Conservation (phyloP, 2,888 invertebrate genomes). For the Drosophila dives region DNA sequence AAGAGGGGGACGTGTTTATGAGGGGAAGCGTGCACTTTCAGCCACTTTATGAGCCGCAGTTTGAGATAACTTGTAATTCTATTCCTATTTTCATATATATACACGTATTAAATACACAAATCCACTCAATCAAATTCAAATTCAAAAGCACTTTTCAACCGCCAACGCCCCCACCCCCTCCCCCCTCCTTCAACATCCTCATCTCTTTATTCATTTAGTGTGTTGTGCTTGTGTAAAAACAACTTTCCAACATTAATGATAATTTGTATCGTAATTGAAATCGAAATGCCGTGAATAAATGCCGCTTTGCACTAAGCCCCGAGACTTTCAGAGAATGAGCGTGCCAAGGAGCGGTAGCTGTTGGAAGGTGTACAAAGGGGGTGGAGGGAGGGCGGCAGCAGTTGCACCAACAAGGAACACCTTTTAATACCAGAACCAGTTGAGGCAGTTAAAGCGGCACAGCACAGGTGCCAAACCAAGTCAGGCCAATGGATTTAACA, state of each 20-base stretch:
- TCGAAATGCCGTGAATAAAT: slow-evolving; percentile 80
- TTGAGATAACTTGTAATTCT: slow-evolving; percentile 54
- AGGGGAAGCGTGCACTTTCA: neutral
- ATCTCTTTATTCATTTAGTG: neutral
- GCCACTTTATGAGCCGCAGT: slow-evolving; percentile 68
- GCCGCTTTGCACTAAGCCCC: slow-evolving; percentile 76
- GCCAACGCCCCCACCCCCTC: neutral
- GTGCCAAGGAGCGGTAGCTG: slow-evolving; percentile 15
- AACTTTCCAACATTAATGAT: slow-evolving; percentile 80
- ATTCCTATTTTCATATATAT: slow-evolving; percentile 39
- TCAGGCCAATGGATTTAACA: slow-evolving; percentile 4
- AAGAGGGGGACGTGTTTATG: neutral
- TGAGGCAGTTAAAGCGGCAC: slow-evolving; percentile 50
- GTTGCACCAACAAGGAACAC: slow-evolving; percentile 69
- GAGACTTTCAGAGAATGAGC: slow-evolving; percentile 15
- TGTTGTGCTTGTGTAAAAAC: slow-evolving; percentile 57
- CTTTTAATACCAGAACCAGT: slow-evolving; percentile 68
- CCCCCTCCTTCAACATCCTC: neutral
- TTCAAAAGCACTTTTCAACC: slow-evolving; percentile 36
- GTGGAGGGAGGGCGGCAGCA: neutral
- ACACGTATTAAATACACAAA: neutral
- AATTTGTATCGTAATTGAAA: slow-evolving; percentile 81
- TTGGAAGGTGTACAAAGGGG: neutral
- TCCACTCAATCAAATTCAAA: slow-evolving; percentile 73
- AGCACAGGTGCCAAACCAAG: slow-evolving; percentile 56